Evolutionary conservation across 1,140 invertebrate species (phyloP).

Genomic region (Megalopta genalis): DNA sequence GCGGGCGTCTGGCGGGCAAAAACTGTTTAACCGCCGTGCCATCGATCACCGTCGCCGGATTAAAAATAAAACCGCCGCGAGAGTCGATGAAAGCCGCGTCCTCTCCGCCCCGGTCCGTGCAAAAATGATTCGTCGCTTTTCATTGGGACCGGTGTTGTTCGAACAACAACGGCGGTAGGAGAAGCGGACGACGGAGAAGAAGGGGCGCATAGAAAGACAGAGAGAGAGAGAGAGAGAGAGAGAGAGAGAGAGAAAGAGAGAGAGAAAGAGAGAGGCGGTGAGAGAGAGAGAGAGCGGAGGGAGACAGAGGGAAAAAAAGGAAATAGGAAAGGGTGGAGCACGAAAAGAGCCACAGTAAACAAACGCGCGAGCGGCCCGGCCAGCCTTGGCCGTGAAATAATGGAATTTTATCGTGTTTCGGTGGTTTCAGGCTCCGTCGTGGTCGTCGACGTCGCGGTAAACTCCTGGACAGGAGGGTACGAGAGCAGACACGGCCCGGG

Average conservation of each 20-base stretch:
- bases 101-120: background rate
- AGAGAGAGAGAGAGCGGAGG: background rate
- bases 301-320: background rate
- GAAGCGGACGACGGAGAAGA: too few relatives aligned
- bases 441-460: conserved; percentile 24
- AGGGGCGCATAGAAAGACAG: too few relatives aligned
- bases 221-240: too few relatives aligned
- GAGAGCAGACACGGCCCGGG: background rate
- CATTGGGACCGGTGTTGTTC: background rate
- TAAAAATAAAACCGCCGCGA: conserved; percentile 16
- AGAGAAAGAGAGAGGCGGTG: background rate
- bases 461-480: conserved; percentile 24
- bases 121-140: conserved; percentile 11
- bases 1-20: background rate
- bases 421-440: conserved; percentile 21
- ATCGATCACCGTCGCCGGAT: conserved; percentile 27
- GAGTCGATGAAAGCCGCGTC: background rate
- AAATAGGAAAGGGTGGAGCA: background rate
- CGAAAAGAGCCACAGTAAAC: conserved; percentile 1
- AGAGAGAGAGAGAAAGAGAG: background rate
- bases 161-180: background rate
- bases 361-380: background rate
- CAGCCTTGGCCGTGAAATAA: conserved; percentile 49
- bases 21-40: conserved; percentile 22
- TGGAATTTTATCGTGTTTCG: conserved; percentile 40